Conservation (phyloP, 2,797 vertebrate genomes). For the Alcedo atthis region DNA sequence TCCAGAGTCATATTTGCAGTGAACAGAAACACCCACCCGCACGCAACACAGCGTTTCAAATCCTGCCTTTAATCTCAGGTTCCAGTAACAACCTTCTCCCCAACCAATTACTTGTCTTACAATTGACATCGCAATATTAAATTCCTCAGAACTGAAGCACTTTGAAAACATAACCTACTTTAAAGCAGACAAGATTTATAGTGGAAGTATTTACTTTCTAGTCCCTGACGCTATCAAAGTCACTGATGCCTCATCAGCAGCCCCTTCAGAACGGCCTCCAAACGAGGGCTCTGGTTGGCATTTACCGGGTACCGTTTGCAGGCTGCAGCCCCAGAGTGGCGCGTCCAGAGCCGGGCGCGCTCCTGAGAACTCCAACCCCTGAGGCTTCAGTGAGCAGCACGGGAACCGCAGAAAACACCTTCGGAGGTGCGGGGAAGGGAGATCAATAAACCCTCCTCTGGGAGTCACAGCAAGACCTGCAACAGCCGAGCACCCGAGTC, state of each 20-base stretch:
- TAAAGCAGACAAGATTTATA: conserved; percentile 15
- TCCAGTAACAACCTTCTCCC: conserved; percentile 46
- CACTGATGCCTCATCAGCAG: not conserved
- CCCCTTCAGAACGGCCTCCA: not conserved
- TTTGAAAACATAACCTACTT: conserved; percentile 43
- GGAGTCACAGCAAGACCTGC: not conserved
- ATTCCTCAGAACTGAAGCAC: conserved; percentile 42
- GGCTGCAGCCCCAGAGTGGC: not conserved
- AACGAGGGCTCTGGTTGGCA: not conserved
- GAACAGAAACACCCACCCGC: not conserved
- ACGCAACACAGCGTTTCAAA: not conserved
- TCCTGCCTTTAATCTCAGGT: conserved; percentile 63
- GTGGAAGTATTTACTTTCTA: not conserved
- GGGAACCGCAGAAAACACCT: not conserved
- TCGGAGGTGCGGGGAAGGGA: not conserved
- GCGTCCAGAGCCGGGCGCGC: not conserved
- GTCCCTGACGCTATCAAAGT: not conserved
- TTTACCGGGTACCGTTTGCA: not conserved
- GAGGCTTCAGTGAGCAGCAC: not conserved
- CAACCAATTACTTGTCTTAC: conserved; percentile 51
- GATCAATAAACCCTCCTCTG: not conserved
- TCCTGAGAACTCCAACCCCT: not conserved
- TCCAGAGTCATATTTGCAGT: not conserved
- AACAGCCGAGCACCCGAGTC: not conserved
- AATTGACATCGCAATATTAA: conserved; percentile 46